Conservation (phyloP, 2,888 invertebrate genomes). For the Balanococcus diminutus region DNA sequence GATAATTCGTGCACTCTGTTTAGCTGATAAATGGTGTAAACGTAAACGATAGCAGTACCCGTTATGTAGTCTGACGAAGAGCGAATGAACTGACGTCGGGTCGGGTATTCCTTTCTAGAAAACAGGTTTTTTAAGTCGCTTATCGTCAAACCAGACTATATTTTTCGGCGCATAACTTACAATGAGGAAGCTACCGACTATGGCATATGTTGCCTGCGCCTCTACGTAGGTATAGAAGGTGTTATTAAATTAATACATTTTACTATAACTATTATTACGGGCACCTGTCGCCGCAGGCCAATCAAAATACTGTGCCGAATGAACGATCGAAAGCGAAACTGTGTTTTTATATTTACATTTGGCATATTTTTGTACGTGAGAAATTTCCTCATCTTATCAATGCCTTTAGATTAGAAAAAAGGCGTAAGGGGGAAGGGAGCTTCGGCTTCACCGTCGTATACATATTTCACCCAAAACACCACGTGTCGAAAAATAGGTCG, state of each 20-base stretch:
- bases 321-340: neutral
- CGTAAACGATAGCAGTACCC: conserved; percentile 26
- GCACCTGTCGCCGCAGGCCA: neutral
- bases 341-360: neutral
- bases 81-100: conserved; percentile 15
- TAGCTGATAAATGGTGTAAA: neutral
- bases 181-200: neutral
- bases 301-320: neutral
- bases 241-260: conserved; percentile 19
- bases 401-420: neutral
- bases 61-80: neutral
- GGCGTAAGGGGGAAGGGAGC: neutral
- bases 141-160: neutral
- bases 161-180: neutral
- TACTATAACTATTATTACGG: neutral
- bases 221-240: neutral
- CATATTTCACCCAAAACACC: neutral
- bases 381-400: neutral
- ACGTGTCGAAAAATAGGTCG: conserved; percentile 33
- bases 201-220: neutral
- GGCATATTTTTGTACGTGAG: neutral
- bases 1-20: conserved; percentile 36
- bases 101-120: neutral
- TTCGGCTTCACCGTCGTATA: neutral
- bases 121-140: neutral